Conservation (phyloP, 2,113 vertebrate species). For the Chloebia gouldiae region DNA sequence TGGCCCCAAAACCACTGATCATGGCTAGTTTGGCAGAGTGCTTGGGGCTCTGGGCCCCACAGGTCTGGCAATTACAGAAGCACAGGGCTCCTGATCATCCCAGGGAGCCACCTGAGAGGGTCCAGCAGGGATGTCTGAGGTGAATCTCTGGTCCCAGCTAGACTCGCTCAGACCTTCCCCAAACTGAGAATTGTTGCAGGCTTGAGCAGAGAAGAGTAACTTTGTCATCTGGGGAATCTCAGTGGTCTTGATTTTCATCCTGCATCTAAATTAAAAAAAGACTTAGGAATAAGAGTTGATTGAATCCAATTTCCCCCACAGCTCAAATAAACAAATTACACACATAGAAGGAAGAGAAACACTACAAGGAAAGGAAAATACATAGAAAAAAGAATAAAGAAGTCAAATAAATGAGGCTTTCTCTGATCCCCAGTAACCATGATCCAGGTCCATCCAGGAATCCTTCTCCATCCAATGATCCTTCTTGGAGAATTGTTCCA, state of each 20-base stretch:
- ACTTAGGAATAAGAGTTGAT: neutral
- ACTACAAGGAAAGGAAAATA: neutral
- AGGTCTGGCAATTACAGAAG: neutral
- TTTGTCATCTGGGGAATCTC: neutral
- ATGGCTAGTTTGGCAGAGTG: neutral
- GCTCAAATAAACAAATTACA: neutral
- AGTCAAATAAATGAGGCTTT: neutral
- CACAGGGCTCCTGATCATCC: neutral
- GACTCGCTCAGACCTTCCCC: neutral
- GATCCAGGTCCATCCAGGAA: neutral
- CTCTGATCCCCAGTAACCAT: neutral
- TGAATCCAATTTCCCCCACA: neutral
- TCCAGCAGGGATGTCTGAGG: neutral
- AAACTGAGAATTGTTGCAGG: neutral
- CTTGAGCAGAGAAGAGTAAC: neutral
- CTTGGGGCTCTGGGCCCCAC: neutral
- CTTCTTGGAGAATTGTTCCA: neutral
- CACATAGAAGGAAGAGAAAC: neutral
- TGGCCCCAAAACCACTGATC: neutral
- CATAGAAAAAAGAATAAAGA: neutral
- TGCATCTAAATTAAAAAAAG: fast-evolving
- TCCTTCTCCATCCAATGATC: neutral
- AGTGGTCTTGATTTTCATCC: neutral
- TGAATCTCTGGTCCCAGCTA: neutral
- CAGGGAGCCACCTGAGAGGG: neutral